These are phyloP conservation scores for Acheta domesticus DNA, from an alignment of 2,888 invertebrate genomes.

Conservation along the genomic window DNA sequence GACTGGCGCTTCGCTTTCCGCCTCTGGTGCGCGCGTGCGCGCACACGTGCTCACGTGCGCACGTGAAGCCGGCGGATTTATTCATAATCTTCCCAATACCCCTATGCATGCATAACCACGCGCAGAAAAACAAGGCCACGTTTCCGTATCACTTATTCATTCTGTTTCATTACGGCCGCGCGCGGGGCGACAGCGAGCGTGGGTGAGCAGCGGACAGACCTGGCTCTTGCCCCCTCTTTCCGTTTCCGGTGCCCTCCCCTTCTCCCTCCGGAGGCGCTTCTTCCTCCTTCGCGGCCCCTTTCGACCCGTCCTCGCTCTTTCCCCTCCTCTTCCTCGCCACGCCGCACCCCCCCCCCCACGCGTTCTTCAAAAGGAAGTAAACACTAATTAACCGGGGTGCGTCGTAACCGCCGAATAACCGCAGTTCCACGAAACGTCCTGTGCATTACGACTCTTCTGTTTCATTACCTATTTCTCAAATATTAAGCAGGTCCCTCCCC, in stretches of 20 bases:
- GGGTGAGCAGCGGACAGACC: background rate
- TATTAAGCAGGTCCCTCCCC: too few relatives aligned
- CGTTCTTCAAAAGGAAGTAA: background rate
- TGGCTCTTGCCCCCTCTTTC: too few relatives aligned
- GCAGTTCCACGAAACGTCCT: background rate
- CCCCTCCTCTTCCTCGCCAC: too few relatives aligned
- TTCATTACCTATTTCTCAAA: too few relatives aligned
- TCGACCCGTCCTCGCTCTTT: too few relatives aligned
- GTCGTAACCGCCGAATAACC: background rate
- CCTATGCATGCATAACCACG: conserved; percentile 18
- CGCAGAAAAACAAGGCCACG: background rate
- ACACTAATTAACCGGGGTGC: background rate
- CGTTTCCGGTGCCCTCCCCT: too few relatives aligned
- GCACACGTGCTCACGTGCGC: background rate
- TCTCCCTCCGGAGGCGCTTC: too few relatives aligned
- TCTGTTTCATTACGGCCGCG: background rate
- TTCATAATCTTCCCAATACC: conserved; percentile 18
- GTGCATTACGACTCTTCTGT: too few relatives aligned
- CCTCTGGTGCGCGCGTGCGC: background rate
- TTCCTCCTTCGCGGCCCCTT: too few relatives aligned
- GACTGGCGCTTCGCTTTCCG: conserved; percentile 1
- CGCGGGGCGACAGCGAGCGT: background rate
- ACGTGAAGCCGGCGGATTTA: conserved; percentile 9
- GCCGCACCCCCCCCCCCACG: background rate
- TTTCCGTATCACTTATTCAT: conserved; percentile 3